These are phyloP conservation scores for Sisyra nigra DNA, from an alignment of 2,888 invertebrate species.

Conservation along the genomic window DNA sequence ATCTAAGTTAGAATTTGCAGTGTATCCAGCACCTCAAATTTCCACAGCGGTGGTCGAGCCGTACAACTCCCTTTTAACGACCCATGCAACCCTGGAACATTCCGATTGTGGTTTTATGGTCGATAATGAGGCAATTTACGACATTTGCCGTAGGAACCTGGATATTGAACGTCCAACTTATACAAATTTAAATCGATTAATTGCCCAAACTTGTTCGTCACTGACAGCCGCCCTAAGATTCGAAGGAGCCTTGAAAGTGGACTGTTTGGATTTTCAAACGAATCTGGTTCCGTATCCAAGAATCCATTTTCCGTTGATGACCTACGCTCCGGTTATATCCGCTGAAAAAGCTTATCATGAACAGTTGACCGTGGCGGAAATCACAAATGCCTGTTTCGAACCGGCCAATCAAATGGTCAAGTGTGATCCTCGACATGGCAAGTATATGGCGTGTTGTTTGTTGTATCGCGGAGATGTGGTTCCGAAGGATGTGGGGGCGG, in stretches of 20 bases:
- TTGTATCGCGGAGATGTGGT: conserved; percentile 24
- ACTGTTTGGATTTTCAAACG: conserved; percentile 39
- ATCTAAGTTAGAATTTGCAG: conserved; percentile 45
- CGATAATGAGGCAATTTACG: conserved; percentile 32
- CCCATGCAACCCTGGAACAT: conserved; percentile 45
- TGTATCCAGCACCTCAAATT: conserved; percentile 46
- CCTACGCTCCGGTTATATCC: conserved; percentile 36
- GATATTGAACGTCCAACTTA: conserved; percentile 41
- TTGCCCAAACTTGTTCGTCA: conserved; percentile 34
- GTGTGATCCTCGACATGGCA: conserved; percentile 32
- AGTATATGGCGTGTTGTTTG: conserved; percentile 39
- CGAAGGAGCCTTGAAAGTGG: conserved; percentile 39
- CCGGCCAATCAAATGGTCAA: conserved; percentile 38
- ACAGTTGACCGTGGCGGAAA: conserved; percentile 33
- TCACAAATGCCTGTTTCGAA: conserved; percentile 43
- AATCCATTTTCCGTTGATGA: conserved; percentile 38
- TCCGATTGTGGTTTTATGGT: conserved; percentile 48
- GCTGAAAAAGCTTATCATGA: conserved; percentile 40
- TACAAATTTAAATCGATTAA: conserved; percentile 42
- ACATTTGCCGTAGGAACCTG: conserved; percentile 40
- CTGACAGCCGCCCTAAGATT: conserved; percentile 41
- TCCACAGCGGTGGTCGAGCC: conserved; percentile 29
- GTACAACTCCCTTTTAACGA: conserved; percentile 44
- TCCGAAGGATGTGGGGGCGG: conserved; percentile 32
- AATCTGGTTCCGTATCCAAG: conserved; percentile 38